phyloP scores from a whole-genome alignment of 1,140 invertebrate genomes.

The Kradibia gibbosae region DNA sequence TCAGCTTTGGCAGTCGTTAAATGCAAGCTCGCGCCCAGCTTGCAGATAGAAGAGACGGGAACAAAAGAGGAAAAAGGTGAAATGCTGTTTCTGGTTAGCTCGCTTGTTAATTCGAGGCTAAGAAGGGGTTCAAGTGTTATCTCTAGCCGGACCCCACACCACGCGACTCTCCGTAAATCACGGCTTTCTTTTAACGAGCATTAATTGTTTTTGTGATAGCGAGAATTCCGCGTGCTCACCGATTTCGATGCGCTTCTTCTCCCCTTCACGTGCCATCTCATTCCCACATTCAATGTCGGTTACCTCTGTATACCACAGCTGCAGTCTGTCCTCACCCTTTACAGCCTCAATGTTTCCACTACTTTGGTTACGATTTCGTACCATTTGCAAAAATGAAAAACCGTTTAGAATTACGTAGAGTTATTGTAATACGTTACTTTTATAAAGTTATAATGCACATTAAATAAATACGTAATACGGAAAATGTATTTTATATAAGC shows the following conservation, averaged over 20 bases:
- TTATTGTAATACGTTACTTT: too few relatives aligned
- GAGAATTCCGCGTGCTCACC: constrained; percentile 61
- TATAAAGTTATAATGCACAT: too few relatives aligned
- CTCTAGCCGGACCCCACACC: constrained; percentile 58
- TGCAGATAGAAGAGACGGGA: not conserved
- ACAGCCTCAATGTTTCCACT: constrained; percentile 20
- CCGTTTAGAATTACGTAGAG: too few relatives aligned
- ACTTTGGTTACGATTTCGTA: not conserved
- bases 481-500: too few relatives aligned
- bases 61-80: constrained; percentile 41
- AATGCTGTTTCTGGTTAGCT: constrained; percentile 56
- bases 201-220: constrained; percentile 73
- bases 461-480: too few relatives aligned
- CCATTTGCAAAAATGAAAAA: not conserved
- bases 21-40: constrained; percentile 46
- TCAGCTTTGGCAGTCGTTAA: constrained; percentile 60
- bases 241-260: constrained; percentile 34
- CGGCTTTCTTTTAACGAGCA: constrained; percentile 73
- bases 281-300: not conserved
- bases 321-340: not conserved
- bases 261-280: not conserved
- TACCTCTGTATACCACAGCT: not conserved
- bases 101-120: constrained; percentile 62
- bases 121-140: constrained; percentile 67
- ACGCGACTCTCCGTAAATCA: constrained; percentile 64